Evolutionary conservation across 92 coral and sea anemone genomes (phyloP).

Genomic region (Actinernus sp.): DNA sequence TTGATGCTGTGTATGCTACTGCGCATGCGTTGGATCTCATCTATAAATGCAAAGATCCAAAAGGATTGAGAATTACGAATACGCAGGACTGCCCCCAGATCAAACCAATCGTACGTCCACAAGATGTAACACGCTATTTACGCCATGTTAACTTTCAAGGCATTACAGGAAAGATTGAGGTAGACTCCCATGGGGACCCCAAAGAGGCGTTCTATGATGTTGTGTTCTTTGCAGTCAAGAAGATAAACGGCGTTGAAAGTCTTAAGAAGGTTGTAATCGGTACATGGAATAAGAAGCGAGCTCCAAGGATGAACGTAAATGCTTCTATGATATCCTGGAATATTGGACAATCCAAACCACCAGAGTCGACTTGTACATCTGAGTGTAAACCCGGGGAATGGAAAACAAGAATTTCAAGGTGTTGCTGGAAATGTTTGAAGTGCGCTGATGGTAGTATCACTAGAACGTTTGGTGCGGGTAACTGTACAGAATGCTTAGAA

Average conservation of each 20-base stretch:
- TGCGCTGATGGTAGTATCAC: conserved; percentile 58
- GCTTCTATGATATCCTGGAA: conserved; percentile 39
- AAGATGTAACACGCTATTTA: conserved; percentile 21
- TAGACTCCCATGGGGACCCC: conserved; percentile 55
- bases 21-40: conserved; percentile 50
- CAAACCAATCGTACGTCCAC: conserved; percentile 1
- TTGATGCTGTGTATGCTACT: conserved; percentile 44
- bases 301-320: conserved; percentile 16
- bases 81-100: conserved; percentile 18
- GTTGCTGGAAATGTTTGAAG: conserved; percentile 68
- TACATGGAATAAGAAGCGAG: conserved; percentile 33
- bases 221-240: conserved; percentile 34
- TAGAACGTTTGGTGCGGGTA: conserved; percentile 27
- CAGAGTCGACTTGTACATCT: conserved; percentile 37
- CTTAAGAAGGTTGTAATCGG: conserved; percentile 36
- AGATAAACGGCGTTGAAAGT: background rate
- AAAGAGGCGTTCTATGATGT: conserved; percentile 51
- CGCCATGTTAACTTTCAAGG: conserved; percentile 47
- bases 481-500: conserved; percentile 44
- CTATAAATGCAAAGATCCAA: conserved; percentile 18
- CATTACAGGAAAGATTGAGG: conserved; percentile 44
- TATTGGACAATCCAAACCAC: conserved; percentile 7
- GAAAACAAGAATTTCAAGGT: conserved; percentile 35
- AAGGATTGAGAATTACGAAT: conserved; percentile 18
- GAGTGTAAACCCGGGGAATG: conserved; percentile 57